Evolutionary conservation across 1,140 invertebrate species (phyloP).

Genomic region (Anagrus nilaparvatae): DNA sequence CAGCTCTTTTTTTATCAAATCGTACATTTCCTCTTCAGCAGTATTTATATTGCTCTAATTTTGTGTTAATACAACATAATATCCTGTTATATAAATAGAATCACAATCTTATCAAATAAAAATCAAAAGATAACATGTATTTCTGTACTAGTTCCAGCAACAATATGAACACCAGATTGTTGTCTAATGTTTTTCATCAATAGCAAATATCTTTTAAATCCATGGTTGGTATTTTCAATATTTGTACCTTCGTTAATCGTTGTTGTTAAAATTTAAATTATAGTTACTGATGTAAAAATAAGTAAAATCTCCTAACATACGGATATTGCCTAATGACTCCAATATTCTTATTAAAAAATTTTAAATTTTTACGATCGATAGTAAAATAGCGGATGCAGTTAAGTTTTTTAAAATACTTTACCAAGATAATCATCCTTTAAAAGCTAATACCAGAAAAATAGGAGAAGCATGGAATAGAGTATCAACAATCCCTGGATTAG

Average conservation of each 20-base stretch:
- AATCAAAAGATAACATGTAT: neutral
- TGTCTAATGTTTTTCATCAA: slow-evolving; percentile 52
- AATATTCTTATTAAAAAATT: no score
- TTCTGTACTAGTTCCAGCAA: slow-evolving; percentile 74
- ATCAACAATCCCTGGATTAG: no score
- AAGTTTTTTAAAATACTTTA: no score
- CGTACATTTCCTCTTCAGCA: slow-evolving; percentile 49
- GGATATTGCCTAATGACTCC: slow-evolving; percentile 70
- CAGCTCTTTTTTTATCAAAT: slow-evolving; percentile 53
- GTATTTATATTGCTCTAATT: slow-evolving; percentile 28
- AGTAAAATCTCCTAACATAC: slow-evolving; percentile 32
- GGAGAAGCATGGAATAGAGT: no score
- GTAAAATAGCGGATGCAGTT: no score
- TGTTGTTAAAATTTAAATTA: slow-evolving; percentile 57
- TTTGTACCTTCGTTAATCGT: slow-evolving; percentile 60
- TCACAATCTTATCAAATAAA: neutral
- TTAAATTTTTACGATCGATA: no score
- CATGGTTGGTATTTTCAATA: slow-evolving; percentile 70
- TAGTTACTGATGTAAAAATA: slow-evolving; percentile 50
- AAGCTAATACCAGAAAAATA: no score
- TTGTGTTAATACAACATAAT: slow-evolving; percentile 48
- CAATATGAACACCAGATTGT: slow-evolving; percentile 58
- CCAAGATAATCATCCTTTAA: no score
- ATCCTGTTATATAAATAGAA: slow-evolving; percentile 35
- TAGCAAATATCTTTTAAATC: slow-evolving; percentile 53